Evolutionary conservation across 2,888 invertebrate species (phyloP), one percentile per base, ranked within the genome.

Genomic region (Spilosoma lubricipeda): DNA sequence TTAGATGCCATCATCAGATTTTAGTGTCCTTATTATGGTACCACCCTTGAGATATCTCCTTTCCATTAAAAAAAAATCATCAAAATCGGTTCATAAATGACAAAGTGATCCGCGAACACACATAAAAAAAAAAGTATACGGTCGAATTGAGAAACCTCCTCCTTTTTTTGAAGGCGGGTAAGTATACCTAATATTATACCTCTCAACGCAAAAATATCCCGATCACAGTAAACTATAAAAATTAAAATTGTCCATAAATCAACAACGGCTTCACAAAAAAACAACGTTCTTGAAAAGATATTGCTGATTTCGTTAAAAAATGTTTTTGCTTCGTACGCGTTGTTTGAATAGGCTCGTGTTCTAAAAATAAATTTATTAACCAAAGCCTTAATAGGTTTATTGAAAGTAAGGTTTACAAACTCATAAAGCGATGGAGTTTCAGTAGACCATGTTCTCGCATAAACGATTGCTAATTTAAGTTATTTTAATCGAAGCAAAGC

Each of bases 371-470:
- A 79, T 80, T 80, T 82, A 82, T 77, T 71, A 59, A 30, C 36
- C 52, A 42, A 72, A 67, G 67, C 67, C 30, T 30, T 23, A 42
- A 79, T 81, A 76, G 74, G 80, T 80, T 83, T 81, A 80, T 81
- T 79, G 74, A 73, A 74, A 59, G 39, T 74, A 77, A 77, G 73
- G 77, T 76, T 71, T 77, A 52, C 23, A 65, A 68, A 74, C 59
- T 74, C 68, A 76, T 77, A 80, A 77, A 77, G 72, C 78, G 73
- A 59, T 73, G 73, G 68, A 73, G 67, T 18, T 52, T 48, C 70
- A 67, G 71, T 56, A 59, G 64, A 64, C 66, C 82, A 71, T 85
- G 82, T 59, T 73, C 52, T 65, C 56, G 84, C 83, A 83, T 85
- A 83, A 77, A 70, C 74, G 70, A 70, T 33, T 33, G 45, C 71